Percentiles rank a stretch among this genome's conserved stretches.
Evolutionary conservation across 2,888 invertebrate species (phyloP).

Genomic region (Tenthredo notha): DNA sequence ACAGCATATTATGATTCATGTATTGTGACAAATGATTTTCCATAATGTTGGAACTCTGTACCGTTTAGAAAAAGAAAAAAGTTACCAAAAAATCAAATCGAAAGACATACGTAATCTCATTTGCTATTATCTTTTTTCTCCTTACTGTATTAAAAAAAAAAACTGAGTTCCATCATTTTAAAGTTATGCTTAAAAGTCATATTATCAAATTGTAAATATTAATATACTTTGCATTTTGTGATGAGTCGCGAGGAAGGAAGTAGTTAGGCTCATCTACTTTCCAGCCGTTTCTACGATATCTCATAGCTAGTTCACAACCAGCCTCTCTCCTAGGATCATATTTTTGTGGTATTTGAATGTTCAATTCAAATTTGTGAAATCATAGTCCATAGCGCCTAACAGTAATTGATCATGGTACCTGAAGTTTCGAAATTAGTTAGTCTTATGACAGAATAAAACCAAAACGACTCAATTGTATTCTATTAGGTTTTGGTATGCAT

Average conservation of each 20-base stretch:
- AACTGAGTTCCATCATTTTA: not conserved
- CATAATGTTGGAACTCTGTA: slow-evolving; percentile 19
- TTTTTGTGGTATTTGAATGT: slow-evolving; percentile 35
- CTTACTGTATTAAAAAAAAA: not conserved
- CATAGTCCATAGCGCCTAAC: slow-evolving; percentile 46
- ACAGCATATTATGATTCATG: slow-evolving; percentile 16
- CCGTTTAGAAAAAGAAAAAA: not conserved
- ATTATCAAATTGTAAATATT: slow-evolving; percentile 50
- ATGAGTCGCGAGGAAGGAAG: slow-evolving; percentile 2
- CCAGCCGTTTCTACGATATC: not conserved
- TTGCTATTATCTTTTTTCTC: not conserved
- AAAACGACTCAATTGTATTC: slow-evolving; percentile 22
- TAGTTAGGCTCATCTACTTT: not conserved
- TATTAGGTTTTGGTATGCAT: slow-evolving; percentile 25
- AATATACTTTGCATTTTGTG: slow-evolving; percentile 43
- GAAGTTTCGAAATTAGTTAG: slow-evolving; percentile 50
- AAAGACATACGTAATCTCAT: not conserved
- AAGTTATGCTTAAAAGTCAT: slow-evolving; percentile 28
- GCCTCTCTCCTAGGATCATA: not conserved
- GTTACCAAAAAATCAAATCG: not conserved
- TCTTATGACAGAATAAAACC: not conserved
- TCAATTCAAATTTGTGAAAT: slow-evolving; percentile 29
- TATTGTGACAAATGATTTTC: not conserved
- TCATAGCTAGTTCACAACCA: slow-evolving; percentile 15
- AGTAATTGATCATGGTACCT: slow-evolving; percentile 47